phyloP scores from a whole-genome alignment of 2,113 vertebrate species.

The Caloenas nicobarica region DNA sequence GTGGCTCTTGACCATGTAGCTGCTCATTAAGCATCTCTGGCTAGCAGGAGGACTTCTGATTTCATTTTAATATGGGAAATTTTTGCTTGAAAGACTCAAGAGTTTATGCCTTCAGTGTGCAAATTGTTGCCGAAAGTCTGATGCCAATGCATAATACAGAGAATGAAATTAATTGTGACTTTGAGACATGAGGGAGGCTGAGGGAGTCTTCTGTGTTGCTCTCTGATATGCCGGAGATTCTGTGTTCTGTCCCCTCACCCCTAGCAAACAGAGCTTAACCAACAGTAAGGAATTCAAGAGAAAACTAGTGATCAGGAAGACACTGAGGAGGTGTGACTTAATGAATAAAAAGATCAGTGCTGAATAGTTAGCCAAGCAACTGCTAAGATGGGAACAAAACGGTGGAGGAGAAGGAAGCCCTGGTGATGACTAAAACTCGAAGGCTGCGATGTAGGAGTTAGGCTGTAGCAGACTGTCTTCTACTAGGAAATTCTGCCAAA shows the following conservation, averaged over 20 bases:
- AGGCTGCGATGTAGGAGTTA: conserved; percentile 53
- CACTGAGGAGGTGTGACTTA: neutral
- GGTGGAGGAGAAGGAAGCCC: neutral
- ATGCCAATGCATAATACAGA: neutral
- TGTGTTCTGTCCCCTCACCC: neutral
- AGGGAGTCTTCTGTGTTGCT: neutral
- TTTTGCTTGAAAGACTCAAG: neutral
- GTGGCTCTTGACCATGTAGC: neutral
- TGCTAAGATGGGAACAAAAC: conserved; percentile 7
- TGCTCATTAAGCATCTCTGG: neutral
- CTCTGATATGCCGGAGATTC: neutral
- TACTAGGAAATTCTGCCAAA: conserved; percentile 15
- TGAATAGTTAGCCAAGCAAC: neutral
- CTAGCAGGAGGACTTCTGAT: neutral
- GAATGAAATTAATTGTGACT: neutral
- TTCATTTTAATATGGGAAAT: neutral
- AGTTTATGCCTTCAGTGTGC: neutral
- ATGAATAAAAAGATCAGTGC: neutral
- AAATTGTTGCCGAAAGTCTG: neutral
- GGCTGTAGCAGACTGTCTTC: conserved; percentile 35
- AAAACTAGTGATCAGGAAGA: neutral
- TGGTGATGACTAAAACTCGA: conserved; percentile 47
- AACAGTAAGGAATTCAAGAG: neutral
- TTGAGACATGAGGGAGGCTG: neutral
- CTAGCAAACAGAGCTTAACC: neutral